Conservation (phyloP, 2,888 invertebrate species). For the Spicauda simplicius region DNA sequence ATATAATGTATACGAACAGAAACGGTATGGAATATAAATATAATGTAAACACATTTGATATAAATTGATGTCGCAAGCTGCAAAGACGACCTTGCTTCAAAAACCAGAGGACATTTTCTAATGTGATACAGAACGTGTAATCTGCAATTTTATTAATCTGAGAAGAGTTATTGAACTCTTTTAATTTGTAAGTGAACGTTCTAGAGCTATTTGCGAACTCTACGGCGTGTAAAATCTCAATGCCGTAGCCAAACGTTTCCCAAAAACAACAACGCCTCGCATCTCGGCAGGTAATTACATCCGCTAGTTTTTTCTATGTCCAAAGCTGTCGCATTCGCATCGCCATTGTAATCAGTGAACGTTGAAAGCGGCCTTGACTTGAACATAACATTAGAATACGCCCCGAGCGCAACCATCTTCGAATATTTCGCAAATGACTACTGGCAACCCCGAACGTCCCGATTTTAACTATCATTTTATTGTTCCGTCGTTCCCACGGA, state of each 20-base stretch:
- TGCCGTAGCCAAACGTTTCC: constrained; percentile 24
- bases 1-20: neutral
- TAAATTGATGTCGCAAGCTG: constrained; percentile 25
- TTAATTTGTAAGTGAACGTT: constrained; percentile 11
- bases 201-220: constrained; percentile 2
- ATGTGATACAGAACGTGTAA: neutral
- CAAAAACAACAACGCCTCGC: constrained; percentile 42
- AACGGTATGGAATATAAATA: constrained; percentile 2
- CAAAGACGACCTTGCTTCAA: constrained; percentile 25
- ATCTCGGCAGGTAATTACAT: constrained; percentile 59
- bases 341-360: constrained; percentile 58
- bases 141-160: constrained; percentile 2
- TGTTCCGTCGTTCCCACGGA: constrained; percentile 74
- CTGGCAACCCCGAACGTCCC: constrained; percentile 59
- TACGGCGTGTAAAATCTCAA: constrained; percentile 43
- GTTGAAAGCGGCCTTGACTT: constrained; percentile 50
- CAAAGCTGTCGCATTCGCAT: constrained; percentile 58
- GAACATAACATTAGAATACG: constrained; percentile 38
- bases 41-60: neutral
- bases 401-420: constrained; percentile 50
- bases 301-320: constrained; percentile 56
- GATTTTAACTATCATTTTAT: constrained; percentile 62
- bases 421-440: constrained; percentile 61
- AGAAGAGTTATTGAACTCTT: constrained; percentile 11
- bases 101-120: constrained; percentile 27